These are phyloP conservation scores for Acanthis flammea DNA, from an alignment of 2,797 vertebrate species.

Conservation along the genomic window DNA sequence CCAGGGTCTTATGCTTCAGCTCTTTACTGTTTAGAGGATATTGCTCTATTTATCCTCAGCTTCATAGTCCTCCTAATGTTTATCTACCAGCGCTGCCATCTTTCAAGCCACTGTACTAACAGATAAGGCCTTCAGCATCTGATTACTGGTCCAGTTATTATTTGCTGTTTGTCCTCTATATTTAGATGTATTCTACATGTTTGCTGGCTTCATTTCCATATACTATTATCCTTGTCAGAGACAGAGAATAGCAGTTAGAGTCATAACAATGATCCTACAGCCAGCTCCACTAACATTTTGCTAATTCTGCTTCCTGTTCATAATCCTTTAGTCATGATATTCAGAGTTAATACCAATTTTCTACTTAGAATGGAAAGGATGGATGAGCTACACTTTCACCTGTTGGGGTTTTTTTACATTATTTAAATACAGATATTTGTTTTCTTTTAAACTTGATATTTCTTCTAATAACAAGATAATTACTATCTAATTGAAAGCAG, in stretches of 20 bases:
- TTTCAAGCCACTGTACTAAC: slow-evolving; percentile 67
- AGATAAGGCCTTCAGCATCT: slow-evolving; percentile 68
- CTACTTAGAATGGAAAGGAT: neutral
- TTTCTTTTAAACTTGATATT: neutral
- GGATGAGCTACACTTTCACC: neutral
- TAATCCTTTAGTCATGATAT: neutral
- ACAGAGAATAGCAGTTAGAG: slow-evolving; percentile 26
- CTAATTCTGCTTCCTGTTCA: neutral
- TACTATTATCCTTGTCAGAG: slow-evolving; percentile 43
- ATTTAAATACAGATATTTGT: neutral
- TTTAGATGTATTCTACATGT: slow-evolving; percentile 57
- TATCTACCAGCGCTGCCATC: slow-evolving; percentile 49
- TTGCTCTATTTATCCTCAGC: slow-evolving; percentile 73
- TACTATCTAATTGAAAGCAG: neutral
- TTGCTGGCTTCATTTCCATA: slow-evolving; percentile 54
- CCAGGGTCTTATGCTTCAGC: slow-evolving; percentile 62
- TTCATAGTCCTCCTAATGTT: slow-evolving; percentile 61
- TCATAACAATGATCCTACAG: slow-evolving; percentile 11
- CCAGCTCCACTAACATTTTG: neutral
- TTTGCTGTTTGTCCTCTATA: slow-evolving; percentile 31
- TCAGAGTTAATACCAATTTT: neutral
- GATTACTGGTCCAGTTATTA: slow-evolving; percentile 51
- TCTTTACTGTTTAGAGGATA: slow-evolving; percentile 72
- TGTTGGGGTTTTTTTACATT: accelerated
- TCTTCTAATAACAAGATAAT: neutral